Percentiles rank a stretch among this genome's conserved stretches.
phyloP scores from a whole-genome alignment of 1,140 invertebrate genomes.

The Chrysoperla carnea region DNA sequence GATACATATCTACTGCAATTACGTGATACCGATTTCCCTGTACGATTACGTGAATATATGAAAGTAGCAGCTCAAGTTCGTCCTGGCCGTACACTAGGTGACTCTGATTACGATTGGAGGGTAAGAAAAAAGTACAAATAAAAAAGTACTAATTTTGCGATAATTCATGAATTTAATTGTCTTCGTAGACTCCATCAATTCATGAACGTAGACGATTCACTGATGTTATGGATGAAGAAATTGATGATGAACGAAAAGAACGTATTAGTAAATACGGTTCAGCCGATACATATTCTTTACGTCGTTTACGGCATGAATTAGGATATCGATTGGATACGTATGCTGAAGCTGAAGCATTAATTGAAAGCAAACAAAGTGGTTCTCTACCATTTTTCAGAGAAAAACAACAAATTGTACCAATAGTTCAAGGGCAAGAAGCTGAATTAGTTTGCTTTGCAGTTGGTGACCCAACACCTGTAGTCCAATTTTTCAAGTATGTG shows the following conservation, averaged over 20 bases:
- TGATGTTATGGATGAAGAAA: constrained; percentile 92
- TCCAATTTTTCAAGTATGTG: constrained; percentile 84
- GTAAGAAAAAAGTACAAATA: constrained; percentile 28
- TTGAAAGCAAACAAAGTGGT: constrained; percentile 62
- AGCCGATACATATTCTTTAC: constrained; percentile 41
- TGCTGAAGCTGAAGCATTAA: constrained; percentile 65
- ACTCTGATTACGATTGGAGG: constrained; percentile 55
- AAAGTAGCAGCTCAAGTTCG: constrained; percentile 65
- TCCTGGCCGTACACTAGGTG: constrained; percentile 44
- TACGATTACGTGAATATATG: constrained; percentile 80
- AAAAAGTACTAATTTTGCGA: constrained; percentile 1
- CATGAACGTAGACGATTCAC: constrained; percentile 78
- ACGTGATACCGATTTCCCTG: constrained; percentile 81
- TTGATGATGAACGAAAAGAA: constrained; percentile 72
- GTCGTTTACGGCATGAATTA: constrained; percentile 63
- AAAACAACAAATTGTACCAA: constrained; percentile 59
- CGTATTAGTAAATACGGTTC: constrained; percentile 60
- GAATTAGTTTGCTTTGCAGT: constrained; percentile 71
- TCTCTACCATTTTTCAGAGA: constrained; percentile 65
- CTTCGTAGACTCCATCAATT: constrained; percentile 59
- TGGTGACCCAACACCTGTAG: constrained; percentile 70
- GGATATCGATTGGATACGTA: constrained; percentile 58
- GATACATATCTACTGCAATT: constrained; percentile 89
- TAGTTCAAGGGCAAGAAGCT: constrained; percentile 59
- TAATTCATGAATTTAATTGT: background rate